phyloP scores from a whole-genome alignment of 2,113 vertebrate species.

The Pteruthius melanotis region DNA sequence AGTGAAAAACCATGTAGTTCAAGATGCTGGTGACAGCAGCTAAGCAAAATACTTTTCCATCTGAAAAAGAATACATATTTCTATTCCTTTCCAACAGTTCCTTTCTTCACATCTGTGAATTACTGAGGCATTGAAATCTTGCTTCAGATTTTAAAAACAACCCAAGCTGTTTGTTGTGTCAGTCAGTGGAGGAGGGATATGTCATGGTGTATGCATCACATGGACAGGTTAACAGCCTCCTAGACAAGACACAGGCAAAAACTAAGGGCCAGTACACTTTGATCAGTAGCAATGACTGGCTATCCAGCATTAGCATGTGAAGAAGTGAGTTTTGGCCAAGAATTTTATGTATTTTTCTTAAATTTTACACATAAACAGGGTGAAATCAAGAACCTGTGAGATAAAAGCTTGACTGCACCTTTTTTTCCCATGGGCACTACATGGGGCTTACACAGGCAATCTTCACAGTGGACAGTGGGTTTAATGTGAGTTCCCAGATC shows the following conservation, averaged over 20 bases:
- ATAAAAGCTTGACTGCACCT: background rate
- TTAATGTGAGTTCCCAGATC: background rate
- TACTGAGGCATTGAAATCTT: background rate
- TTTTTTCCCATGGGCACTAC: background rate
- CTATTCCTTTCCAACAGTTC: background rate
- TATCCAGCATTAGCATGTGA: background rate
- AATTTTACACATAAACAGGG: background rate
- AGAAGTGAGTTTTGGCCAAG: background rate
- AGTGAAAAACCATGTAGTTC: background rate
- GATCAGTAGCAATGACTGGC: too few species aligned
- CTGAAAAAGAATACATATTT: background rate
- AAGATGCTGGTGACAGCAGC: background rate
- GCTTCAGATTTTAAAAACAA: background rate
- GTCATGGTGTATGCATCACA: background rate
- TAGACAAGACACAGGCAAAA: background rate
- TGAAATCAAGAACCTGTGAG: background rate
- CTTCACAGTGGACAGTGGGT: background rate
- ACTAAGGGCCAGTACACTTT: background rate
- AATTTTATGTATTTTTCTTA: background rate
- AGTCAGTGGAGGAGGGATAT: background rate
- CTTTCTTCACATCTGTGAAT: background rate
- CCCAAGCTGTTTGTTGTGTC: background rate
- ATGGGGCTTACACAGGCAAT: background rate
- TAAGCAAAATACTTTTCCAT: background rate
- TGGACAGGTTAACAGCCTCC: background rate